Evolutionary conservation across 2,113 vertebrate species (phyloP), one percentile per base, ranked within the genome.

Genomic region (Stercorarius parasiticus): DNA sequence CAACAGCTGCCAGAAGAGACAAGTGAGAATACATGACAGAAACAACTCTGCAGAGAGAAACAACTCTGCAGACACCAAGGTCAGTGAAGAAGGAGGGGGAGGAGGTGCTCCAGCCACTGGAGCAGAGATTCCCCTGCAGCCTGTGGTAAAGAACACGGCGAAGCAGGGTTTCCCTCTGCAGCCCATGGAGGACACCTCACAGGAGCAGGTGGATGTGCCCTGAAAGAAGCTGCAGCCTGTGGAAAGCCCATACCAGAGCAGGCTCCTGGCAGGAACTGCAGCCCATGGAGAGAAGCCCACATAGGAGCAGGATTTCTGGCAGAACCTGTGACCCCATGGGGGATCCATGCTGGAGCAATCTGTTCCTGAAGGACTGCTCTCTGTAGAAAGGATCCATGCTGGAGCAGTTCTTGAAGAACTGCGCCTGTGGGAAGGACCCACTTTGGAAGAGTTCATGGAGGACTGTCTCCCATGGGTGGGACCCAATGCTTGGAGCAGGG

Each of bases 111-210:
- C 55, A 83, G 22, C 3, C 0, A 1, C 13, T 1, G 2, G 32
- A 64, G 58, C 26, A 55, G 58, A 74, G 8, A 47, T 65, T 85
- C 40, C 10, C 5, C 25, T 64, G 25, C 29, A 73, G 19, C 30
- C 13, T 5, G 6, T 21, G 27, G 20, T 71, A 50, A 76, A 50
- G 30, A 38, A 20, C 3, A 13, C 8, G 22, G 29, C 36, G 56
- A 65, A 8, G 18, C 29, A 82, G 52, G 11, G 7, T 55, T 6
- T 62, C 16, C 13, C 14, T 10, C n/a, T 56, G 13, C 32, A 69
- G 22, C 12, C 32, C 6, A 2, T 2, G 2, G 20, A 61, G 10
- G 16, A 53, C 10, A 11, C 65, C 29, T 40, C 0, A 1, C 3
- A 3, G 20, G 27, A 30, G 13, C 6, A 25, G 3, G 4, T 52